Evolutionary conservation across 2,113 vertebrate species (phyloP), one percentile per base, ranked within the genome.

Genomic region (Oreamnos americanus): DNA sequence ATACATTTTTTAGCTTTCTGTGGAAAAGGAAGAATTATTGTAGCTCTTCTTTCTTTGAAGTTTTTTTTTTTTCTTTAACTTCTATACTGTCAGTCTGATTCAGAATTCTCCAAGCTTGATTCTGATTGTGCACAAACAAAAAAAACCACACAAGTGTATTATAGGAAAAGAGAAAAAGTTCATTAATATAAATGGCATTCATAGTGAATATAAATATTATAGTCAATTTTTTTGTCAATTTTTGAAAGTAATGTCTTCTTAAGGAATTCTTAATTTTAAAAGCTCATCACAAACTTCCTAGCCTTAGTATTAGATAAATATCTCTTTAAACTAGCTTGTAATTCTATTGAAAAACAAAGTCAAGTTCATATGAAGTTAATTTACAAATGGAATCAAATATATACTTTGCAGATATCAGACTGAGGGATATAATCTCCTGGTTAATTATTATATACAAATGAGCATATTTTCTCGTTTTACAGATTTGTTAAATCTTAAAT

Each of bases 401-500:
- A 62, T 96, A 60, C 30, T 87, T 47, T 93, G 9, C 55, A 96
- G 25, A 58, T 90, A 78, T 93, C 58, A 83, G n/a, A 87, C 55
- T 60, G 14, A 92, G 23, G 39, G 51, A 33, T 78, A 92, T 49
- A 82, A 43, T 90, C 71, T 97, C 33, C 39, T 89, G 60, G 21
- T 62, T 87, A 64, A 5, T 57, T 96, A 28, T 7, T 96, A 28
- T 7, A 86, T 86, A 93, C 76, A 95, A 87, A 62, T 28, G 81
- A 87, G 47, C 0, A 17, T 76, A 71, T 53, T 93, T 89, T 96
- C 33, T 19, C 15, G 16, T 60, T 95, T 92, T 47, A 7, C 64
- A 95, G 9, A 94, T 91, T 97, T 96, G 51, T 71, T 87, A 97
- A 81, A 97, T 87, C 7, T 81, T 94, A 86, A 97, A 81, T 96